phyloP scores from a whole-genome alignment of 1,140 invertebrate genomes.

The Drosophila pseudoananassae region DNA sequence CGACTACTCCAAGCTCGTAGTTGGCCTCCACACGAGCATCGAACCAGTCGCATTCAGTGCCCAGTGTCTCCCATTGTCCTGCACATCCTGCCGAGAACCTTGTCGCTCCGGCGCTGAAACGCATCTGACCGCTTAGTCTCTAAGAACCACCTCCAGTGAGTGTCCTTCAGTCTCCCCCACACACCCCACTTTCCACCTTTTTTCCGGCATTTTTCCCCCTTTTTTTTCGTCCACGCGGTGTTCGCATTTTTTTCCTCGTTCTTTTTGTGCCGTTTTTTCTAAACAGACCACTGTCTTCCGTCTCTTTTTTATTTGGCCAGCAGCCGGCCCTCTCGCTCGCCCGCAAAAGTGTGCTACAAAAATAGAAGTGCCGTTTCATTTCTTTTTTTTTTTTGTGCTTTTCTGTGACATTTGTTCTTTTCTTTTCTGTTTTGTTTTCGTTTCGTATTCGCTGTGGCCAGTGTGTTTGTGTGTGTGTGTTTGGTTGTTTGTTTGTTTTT shows the following conservation, averaged over 20 bases:
- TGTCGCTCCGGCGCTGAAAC: slow-evolving; percentile 12
- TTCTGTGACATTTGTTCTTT: slow-evolving; percentile 25
- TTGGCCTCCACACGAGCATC: slow-evolving; percentile 68
- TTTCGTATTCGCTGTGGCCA: slow-evolving; percentile 3
- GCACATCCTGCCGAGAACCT: slow-evolving; percentile 17
- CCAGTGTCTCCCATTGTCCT: not conserved
- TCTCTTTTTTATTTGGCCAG: not conserved
- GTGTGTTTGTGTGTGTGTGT: not conserved
- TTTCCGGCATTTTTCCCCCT: slow-evolving; percentile 4
- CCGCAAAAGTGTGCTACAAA: slow-evolving; percentile 65
- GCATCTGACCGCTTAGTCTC: slow-evolving; percentile 37
- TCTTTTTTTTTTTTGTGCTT: slow-evolving; percentile 22
- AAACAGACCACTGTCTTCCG: slow-evolving; percentile 41
- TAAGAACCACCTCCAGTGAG: slow-evolving; percentile 23
- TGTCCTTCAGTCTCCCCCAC: slow-evolving; percentile 15
- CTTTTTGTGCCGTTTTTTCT: slow-evolving; percentile 81
- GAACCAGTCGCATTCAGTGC: slow-evolving; percentile 59
- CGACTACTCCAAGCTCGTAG: slow-evolving; percentile 30
- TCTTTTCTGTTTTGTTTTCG: slow-evolving; percentile 23
- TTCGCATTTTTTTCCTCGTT: slow-evolving; percentile 57
- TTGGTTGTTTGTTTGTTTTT: slow-evolving; percentile 13
- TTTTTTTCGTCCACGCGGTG: slow-evolving; percentile 12
- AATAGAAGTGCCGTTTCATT: slow-evolving; percentile 9
- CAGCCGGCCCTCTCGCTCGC: not conserved
- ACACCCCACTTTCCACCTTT: not conserved